Percentiles rank a stretch among this genome's conserved stretches.
phyloP scores from a whole-genome alignment of 2,888 invertebrate genomes.

The Drosophila glabriapex region DNA sequence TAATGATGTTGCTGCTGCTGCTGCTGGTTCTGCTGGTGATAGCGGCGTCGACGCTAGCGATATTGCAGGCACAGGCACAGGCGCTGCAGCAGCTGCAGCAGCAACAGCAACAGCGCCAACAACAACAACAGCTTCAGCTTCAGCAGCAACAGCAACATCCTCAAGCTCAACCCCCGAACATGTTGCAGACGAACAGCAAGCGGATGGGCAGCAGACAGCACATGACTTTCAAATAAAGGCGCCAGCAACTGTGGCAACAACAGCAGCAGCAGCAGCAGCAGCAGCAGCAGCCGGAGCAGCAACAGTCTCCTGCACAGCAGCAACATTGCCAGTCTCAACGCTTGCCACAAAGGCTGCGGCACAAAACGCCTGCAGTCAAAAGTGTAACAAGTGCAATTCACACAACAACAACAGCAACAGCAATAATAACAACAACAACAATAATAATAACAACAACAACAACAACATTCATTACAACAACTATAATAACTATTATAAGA shows the following conservation, averaged over 20 bases:
- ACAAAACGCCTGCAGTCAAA: constrained; percentile 65
- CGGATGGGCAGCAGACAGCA: constrained; percentile 5
- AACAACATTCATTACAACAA: constrained; percentile 84
- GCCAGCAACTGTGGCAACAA: constrained; percentile 25
- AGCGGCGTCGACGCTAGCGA: constrained; percentile 2
- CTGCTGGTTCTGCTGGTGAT: constrained; percentile 2
- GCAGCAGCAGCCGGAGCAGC: constrained; percentile 19
- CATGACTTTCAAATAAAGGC: not conserved
- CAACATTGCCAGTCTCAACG: constrained; percentile 30
- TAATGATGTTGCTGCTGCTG: constrained; percentile 36
- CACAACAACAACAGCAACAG: constrained; percentile 75
- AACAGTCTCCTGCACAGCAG: constrained; percentile 35
- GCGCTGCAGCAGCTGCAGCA: constrained; percentile 25
- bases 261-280: constrained; percentile 11
- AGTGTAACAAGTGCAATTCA: constrained; percentile 83
- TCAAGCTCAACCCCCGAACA: constrained; percentile 35
- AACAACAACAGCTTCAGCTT: constrained; percentile 6
- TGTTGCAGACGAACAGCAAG: constrained; percentile 26
- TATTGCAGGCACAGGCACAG: constrained; percentile 20
- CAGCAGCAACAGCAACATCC: constrained; percentile 20
- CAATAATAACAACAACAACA: constrained; percentile 49
- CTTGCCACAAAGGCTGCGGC: constrained; percentile 17
- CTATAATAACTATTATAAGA: constrained; percentile 85
- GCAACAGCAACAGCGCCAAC: constrained; percentile 14
- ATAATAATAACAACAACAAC: constrained; percentile 67